Conservation (phyloP, 2,888 invertebrate genomes). For the Unio pictorum region DNA sequence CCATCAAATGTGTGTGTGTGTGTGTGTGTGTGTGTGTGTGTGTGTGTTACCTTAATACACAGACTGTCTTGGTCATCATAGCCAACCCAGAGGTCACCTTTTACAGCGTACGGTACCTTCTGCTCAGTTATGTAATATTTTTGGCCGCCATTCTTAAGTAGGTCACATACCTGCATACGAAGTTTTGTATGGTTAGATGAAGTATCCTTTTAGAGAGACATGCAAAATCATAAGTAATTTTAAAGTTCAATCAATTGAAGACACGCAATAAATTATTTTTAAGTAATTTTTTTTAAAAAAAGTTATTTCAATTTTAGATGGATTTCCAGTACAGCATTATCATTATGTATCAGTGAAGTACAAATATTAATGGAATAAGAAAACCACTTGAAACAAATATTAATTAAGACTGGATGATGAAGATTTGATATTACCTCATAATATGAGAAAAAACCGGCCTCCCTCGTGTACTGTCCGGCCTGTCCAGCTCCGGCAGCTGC, state of each 20-base stretch:
- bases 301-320: too few relatives aligned
- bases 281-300: too few relatives aligned
- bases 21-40: too few relatives aligned
- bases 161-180: conserved; percentile 43
- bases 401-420: background rate
- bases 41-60: conserved; percentile 40
- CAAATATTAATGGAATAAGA: too few relatives aligned
- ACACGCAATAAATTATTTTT: too few relatives aligned
- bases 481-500: conserved; percentile 44
- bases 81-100: conserved; percentile 54
- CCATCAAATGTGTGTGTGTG: too few relatives aligned
- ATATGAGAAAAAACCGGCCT: conserved; percentile 58
- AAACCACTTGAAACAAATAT: too few relatives aligned
- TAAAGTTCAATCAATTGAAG: too few relatives aligned
- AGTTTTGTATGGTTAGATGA: background rate
- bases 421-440: conserved; percentile 47
- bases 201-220: too few relatives aligned
- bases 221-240: too few relatives aligned
- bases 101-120: conserved; percentile 77
- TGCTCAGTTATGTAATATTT: conserved; percentile 69
- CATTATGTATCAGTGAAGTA: too few relatives aligned
- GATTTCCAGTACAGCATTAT: too few relatives aligned
- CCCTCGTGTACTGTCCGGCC: conserved; percentile 53
- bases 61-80: conserved; percentile 58
- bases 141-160: conserved; percentile 29